Evolutionary conservation across 1,140 invertebrate genomes (phyloP).

Genomic region (Ooceraea biroi): DNA sequence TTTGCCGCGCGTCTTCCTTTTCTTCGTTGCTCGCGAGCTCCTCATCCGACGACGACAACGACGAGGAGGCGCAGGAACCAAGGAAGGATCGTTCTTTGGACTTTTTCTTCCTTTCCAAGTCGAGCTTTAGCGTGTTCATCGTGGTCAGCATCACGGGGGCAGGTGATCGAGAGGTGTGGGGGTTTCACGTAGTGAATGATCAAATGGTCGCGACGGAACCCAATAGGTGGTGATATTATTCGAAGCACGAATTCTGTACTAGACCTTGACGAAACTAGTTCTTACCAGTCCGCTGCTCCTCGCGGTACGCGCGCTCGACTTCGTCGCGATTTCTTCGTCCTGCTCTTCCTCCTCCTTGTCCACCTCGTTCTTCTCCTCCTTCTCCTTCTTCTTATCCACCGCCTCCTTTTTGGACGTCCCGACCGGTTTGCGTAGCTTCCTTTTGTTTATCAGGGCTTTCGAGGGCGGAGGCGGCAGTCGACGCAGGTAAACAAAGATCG

Average conservation of each 20-base stretch:
- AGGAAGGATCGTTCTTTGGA: conserved; percentile 43
- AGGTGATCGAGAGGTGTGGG: conserved; percentile 31
- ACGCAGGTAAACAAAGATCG: conserved; percentile 65
- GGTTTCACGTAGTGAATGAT: conserved; percentile 67
- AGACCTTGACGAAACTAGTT: conserved; percentile 82
- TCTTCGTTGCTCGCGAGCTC: conserved; percentile 66
- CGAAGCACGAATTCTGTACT: conserved; percentile 81
- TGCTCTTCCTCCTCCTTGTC: conserved; percentile 22
- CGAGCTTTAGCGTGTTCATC: conserved; percentile 66
- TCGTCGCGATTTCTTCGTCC: conserved; percentile 71
- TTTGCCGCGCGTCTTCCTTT: conserved; percentile 62
- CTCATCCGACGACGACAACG: conserved; percentile 63
- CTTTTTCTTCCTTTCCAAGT: conserved; percentile 74
- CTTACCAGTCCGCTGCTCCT: conserved; percentile 77
- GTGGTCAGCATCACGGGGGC: conserved; percentile 15
- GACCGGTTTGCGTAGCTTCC: conserved; percentile 75
- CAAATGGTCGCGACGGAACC: conserved; percentile 68
- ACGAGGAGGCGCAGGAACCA: conserved; percentile 48
- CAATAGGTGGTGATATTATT: conserved; percentile 75
- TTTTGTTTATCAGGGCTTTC: conserved; percentile 78
- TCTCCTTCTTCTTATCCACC: conserved; percentile 70
- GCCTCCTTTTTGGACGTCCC: conserved; percentile 73
- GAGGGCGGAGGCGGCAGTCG: conserved; percentile 61
- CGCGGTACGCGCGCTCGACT: conserved; percentile 52
- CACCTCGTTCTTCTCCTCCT: conserved; percentile 11